Base-by-base conservation (phyloP, 2,113 vertebrate genomes). In the Silurus asotus region DNA sequence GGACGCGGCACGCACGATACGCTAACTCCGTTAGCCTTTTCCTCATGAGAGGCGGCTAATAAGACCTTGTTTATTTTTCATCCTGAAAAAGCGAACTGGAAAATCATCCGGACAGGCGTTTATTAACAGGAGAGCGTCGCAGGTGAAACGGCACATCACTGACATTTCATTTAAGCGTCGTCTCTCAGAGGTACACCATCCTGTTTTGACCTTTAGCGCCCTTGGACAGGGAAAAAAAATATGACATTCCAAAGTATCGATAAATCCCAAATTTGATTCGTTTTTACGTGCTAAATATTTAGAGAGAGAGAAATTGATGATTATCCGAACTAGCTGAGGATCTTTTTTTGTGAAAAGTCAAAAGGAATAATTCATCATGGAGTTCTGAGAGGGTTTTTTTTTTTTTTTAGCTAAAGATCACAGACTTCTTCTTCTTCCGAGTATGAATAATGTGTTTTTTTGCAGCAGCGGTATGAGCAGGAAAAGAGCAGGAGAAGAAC, bases 111-210 rank as follows among this genome's bases (percentile, higher is more conserved):
- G 78, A 81, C 83, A 82, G 78, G 78, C 69, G 76, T 88, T 88
- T 79, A 85, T 83, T 65, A 76, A 88, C 74, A 83, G 87, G 56
- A 75, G n/a, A 61, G 55, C 15, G 23, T 82, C 49, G 48, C 25
- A 23, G 80, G 53, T 74, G 37, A 37, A 53, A 65, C 55, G 58
- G 84, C 82, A 88, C 64, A 88, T 85, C 59, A 9, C 83, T 90
- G 85, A 67, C 85, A 83, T 87, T 89, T 89, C 86, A 87, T 90
- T 88, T 86, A 84, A 86, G 69, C 56, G 81, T 81, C 62, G 82
- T 69, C 78, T 87, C 64, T 55, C 69, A 15, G 58, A 87, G 74
- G 59, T 82, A 83, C 81, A 23, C 23, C 64, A 74, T 85, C 85
- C 80, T 61, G 55, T 74, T 65, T 56, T 88, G 89, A 87, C 87